Evolutionary conservation across 2,888 invertebrate species (phyloP).

Genomic region (Anaspis maculata): DNA sequence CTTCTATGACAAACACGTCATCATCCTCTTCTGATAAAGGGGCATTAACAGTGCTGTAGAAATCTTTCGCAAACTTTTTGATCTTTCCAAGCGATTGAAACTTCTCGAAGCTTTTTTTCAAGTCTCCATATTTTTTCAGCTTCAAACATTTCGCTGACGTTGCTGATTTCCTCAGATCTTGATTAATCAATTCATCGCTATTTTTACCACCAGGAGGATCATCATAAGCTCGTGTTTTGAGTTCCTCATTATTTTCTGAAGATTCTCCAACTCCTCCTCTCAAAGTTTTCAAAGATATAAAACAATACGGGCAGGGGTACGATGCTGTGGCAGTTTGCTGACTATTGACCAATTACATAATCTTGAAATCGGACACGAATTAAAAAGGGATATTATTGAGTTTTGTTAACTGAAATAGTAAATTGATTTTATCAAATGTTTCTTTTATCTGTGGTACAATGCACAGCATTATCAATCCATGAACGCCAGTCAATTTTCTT

Average conservation of each 20-base stretch:
- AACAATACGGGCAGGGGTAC: too few species aligned
- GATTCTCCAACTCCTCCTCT: not conserved
- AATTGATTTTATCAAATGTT: too few species aligned
- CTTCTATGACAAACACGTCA: not conserved
- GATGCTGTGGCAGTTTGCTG: not conserved
- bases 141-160: too few species aligned
- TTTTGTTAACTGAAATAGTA: conserved; percentile 1
- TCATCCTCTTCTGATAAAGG: conserved; percentile 1
- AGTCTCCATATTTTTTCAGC: too few species aligned
- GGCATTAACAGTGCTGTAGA: not conserved
- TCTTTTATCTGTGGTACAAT: not conserved
- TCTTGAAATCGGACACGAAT: conserved; percentile 2
- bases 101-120: too few species aligned
- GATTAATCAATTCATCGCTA: too few species aligned
- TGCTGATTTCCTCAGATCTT: too few species aligned
- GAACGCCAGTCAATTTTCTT: not conserved
- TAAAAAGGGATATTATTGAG: conserved; percentile 1
- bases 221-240: not conserved
- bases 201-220: not conserved
- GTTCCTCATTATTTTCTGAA: not conserved
- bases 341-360: conserved; percentile 1
- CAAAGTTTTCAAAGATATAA: too few species aligned
- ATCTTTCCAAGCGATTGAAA: too few species aligned
- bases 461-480: not conserved
- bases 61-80: too few species aligned